Base-by-base conservation (phyloP, 2,797 vertebrate species). In the Mastacembelus armatus region DNA sequence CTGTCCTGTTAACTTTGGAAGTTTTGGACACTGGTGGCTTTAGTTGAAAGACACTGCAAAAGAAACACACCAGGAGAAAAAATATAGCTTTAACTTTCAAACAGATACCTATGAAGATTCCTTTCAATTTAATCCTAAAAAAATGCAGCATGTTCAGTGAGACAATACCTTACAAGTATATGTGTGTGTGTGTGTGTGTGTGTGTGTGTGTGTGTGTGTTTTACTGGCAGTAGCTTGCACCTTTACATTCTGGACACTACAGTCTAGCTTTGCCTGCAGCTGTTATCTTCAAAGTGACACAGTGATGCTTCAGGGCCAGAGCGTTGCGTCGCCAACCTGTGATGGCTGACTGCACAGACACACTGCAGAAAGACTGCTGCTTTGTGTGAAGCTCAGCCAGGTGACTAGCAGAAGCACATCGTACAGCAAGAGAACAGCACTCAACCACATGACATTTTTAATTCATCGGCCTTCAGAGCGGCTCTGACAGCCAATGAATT, bases 221-320 rank as follows among this genome's bases (percentile, higher is more conserved):
- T n/a, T n/a, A n/a, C n/a, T n/a, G n/a, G 61, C 26, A 30, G 22
- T 74, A 73, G 56, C 76, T 87, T 87, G 75, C 83, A 79, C 51
- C 54, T 70, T 66, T 69, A 78, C 69, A 81, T 66, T 75, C 58
- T 10, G 73, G 76, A 80, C 78, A 66, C 54, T 55, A 42, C 61
- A 30, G 68, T 55, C 38, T 35, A 26, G 76, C 79, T 71, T 66
- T 40, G 84, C 83, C 83, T 86, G 82, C 66, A 74, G 84, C 78
- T 51, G 83, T 86, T 89, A 89, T 89, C 90, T 91, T 86, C 88
- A 91, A 90, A 89, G 85, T 77, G 74, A 74, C 88, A 89, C 77
- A 62, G 80, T 15, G 85, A 83, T 65, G 85, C 78, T 83, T 30
- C 61, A 29, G 85, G 75, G 71, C 74, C 72, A 36, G 40, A 66